Conservation (phyloP, 2,113 vertebrate species). For the Sprattus sprattus region DNA sequence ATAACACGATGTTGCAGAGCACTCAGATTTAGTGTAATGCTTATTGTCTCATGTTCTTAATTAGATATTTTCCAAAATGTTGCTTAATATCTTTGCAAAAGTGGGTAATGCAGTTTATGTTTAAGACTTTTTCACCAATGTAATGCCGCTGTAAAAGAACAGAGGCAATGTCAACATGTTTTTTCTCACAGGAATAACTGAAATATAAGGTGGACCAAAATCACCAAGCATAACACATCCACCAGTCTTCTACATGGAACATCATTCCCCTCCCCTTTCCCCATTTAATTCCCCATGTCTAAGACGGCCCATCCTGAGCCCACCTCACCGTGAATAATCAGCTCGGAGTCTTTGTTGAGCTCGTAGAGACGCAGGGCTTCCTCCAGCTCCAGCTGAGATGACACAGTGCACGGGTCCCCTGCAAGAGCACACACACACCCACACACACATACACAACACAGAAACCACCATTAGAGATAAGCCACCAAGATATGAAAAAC, state of each 20-base stretch:
- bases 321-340: conserved; percentile 90
- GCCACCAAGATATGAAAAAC: neutral
- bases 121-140: too few relatives aligned
- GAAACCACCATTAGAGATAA: neutral
- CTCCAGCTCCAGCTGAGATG: conserved; percentile 96
- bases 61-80: too few relatives aligned
- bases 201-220: too few relatives aligned
- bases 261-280: neutral
- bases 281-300: neutral
- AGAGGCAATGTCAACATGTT: too few relatives aligned
- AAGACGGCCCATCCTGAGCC: neutral
- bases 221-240: too few relatives aligned
- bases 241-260: neutral
- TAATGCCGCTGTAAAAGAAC: too few relatives aligned
- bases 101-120: too few relatives aligned
- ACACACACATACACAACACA: conserved; percentile 25
- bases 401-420: conserved; percentile 98
- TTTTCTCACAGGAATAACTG: too few relatives aligned
- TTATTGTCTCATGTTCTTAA: too few relatives aligned
- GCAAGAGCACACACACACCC: conserved; percentile 37
- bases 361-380: conserved; percentile 96
- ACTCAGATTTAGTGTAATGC: too few relatives aligned
- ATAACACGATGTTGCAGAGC: too few relatives aligned
- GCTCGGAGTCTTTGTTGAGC: conserved; percentile 97
- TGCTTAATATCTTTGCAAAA: too few relatives aligned